Percentiles rank a stretch among this genome's conserved stretches.
Evolutionary conservation across 2,888 invertebrate species (phyloP).

Genomic region (Branchinecta sandiegonensis): DNA sequence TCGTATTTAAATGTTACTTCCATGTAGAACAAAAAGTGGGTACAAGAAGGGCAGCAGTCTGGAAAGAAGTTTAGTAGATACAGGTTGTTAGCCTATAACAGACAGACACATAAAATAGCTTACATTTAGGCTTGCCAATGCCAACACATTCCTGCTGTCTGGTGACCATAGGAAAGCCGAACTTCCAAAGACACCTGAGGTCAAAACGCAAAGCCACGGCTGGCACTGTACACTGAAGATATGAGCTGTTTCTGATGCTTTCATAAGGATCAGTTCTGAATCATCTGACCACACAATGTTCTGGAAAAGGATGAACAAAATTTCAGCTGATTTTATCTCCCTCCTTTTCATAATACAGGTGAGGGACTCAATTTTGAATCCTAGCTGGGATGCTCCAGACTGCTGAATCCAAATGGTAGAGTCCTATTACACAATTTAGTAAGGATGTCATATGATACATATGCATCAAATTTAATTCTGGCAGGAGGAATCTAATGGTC

Average conservation of each 20-base stretch:
- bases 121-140: neutral
- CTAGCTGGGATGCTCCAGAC: too few species aligned
- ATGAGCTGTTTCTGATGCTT: neutral
- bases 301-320: neutral
- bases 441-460: too few species aligned
- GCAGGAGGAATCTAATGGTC: too few species aligned
- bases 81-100: neutral
- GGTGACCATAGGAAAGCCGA: neutral
- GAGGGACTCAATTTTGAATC: too few species aligned
- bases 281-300: neutral
- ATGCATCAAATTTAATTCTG: too few species aligned
- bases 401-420: too few species aligned
- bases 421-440: too few species aligned
- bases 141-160: neutral
- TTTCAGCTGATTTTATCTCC: too few species aligned
- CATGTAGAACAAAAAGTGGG: neutral
- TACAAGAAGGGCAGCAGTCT: neutral
- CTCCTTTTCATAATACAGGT: too few species aligned
- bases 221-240: neutral
- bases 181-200: neutral
- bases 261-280: neutral
- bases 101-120: neutral
- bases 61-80: neutral
- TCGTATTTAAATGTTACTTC: neutral
- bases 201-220: neutral